Evolutionary conservation across 2,888 invertebrate genomes (phyloP).

Genomic region (Thereva nobilitata): DNA sequence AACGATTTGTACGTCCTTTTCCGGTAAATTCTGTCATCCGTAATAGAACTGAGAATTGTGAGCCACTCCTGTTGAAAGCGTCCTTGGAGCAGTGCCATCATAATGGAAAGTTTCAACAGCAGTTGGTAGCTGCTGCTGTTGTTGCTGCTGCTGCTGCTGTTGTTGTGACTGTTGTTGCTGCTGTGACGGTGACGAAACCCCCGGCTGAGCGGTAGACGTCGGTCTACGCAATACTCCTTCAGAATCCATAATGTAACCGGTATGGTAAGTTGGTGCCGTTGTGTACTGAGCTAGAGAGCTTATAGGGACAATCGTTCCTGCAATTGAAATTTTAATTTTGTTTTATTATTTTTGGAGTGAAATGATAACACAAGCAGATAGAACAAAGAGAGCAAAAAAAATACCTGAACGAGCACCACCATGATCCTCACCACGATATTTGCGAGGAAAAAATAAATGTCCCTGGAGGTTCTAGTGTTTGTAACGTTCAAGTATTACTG

Average conservation of each 20-base stretch:
- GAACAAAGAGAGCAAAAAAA: not conserved
- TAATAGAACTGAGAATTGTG: slow-evolving; percentile 56
- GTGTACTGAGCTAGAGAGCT: slow-evolving; percentile 55
- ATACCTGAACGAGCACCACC: not conserved
- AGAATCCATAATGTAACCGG: slow-evolving; percentile 53
- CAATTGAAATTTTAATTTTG: slow-evolving; percentile 30
- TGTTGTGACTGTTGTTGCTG: slow-evolving; percentile 43
- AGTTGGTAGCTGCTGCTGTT: slow-evolving; percentile 45
- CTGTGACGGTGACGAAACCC: slow-evolving; percentile 42
- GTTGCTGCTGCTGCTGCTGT: slow-evolving; percentile 46
- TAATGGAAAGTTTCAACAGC: slow-evolving; percentile 47
- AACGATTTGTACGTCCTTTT: slow-evolving; percentile 25
- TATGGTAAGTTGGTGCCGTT: slow-evolving; percentile 52
- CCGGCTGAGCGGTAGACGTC: slow-evolving; percentile 33
- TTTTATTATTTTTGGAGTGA: slow-evolving; percentile 20
- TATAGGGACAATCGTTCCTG: slow-evolving; percentile 50
- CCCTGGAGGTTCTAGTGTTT: too few relatives aligned
- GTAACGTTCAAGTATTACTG: too few relatives aligned
- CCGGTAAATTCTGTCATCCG: slow-evolving; percentile 52
- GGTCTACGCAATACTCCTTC: slow-evolving; percentile 52
- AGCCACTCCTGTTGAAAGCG: slow-evolving; percentile 55
- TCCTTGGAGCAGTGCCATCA: slow-evolving; percentile 56
- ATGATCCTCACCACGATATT: too few relatives aligned
- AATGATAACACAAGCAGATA: slow-evolving; percentile 15
- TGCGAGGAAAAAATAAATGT: too few relatives aligned